These are phyloP conservation scores for Tribolium castaneum DNA, from an alignment of 1,140 invertebrate species.

Conservation along the genomic window DNA sequence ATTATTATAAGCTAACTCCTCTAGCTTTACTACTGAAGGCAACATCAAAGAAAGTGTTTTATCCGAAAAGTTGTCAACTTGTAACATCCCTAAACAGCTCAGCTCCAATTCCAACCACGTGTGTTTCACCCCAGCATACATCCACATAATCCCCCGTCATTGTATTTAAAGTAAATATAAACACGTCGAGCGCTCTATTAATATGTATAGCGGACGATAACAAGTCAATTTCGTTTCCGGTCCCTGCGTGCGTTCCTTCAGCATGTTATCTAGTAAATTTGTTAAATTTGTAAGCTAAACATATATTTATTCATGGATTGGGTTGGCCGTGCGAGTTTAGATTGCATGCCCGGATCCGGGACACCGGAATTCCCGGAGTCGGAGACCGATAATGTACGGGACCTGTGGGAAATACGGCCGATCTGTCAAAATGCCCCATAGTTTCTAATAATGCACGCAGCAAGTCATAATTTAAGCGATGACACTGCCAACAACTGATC, in stretches of 20 bases:
- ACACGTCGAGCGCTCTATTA: constrained; percentile 22
- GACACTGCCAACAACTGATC: neutral
- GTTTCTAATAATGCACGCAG: constrained; percentile 6
- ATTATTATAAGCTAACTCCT: too few relatives aligned
- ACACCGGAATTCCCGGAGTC: constrained; percentile 15
- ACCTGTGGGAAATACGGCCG: constrained; percentile 46
- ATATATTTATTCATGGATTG: constrained; percentile 48
- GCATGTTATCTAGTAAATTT: constrained; percentile 43
- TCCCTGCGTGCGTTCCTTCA: constrained; percentile 22
- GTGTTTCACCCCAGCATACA: neutral
- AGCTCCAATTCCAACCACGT: neutral
- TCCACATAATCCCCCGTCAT: neutral
- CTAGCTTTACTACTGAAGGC: too few relatives aligned
- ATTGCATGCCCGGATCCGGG: constrained; percentile 30
- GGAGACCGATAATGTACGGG: constrained; percentile 43
- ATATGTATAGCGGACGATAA: constrained; percentile 31
- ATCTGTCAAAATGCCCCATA: constrained; percentile 46
- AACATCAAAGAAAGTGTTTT: neutral
- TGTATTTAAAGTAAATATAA: constrained; percentile 28
- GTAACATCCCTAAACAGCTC: neutral
- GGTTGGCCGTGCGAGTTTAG: constrained; percentile 32
- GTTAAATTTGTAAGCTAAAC: constrained; percentile 44
- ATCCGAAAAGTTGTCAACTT: neutral
- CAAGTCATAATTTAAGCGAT: constrained; percentile 6
- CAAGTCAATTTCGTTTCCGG: constrained; percentile 34